These are phyloP conservation scores for Hetaerina titia DNA, from an alignment of 2,888 invertebrate species.

Conservation along the genomic window DNA sequence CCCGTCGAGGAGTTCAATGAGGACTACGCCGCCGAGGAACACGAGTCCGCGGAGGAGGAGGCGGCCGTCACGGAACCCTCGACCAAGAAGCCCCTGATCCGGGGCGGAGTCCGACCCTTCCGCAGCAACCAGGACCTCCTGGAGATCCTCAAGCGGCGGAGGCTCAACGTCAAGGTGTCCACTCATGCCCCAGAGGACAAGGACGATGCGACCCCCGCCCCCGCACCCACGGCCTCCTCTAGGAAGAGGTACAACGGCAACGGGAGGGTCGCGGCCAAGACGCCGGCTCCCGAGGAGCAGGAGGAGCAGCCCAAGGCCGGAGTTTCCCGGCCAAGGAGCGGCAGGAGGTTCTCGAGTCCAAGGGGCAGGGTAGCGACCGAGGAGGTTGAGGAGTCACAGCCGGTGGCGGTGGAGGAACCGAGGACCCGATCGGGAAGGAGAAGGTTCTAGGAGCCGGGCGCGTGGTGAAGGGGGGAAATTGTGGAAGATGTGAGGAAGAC, in stretches of 20 bases:
- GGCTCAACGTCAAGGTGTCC: constrained; percentile 68
- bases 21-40: background rate
- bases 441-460: background rate
- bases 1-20: background rate
- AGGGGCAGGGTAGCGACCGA: background rate
- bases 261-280: background rate
- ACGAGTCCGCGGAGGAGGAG: background rate
- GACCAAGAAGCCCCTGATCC: constrained; percentile 46
- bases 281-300: constrained; percentile 22
- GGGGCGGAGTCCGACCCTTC: constrained; percentile 72
- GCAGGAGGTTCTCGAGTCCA: constrained; percentile 28
- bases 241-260: background rate
- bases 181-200: constrained; percentile 42
- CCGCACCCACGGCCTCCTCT: background rate
- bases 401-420: background rate
- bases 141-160: constrained; percentile 72
- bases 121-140: constrained; percentile 72
- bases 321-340: background rate
- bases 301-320: background rate
- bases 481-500: background rate
- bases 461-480: background rate
- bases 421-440: constrained; percentile 23
- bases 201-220: background rate
- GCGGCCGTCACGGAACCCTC: background rate
- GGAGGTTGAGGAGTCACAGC: constrained; percentile 23